Base-by-base conservation (phyloP, 2,888 invertebrate genomes). In the Gonocerus acuteangulatus region DNA sequence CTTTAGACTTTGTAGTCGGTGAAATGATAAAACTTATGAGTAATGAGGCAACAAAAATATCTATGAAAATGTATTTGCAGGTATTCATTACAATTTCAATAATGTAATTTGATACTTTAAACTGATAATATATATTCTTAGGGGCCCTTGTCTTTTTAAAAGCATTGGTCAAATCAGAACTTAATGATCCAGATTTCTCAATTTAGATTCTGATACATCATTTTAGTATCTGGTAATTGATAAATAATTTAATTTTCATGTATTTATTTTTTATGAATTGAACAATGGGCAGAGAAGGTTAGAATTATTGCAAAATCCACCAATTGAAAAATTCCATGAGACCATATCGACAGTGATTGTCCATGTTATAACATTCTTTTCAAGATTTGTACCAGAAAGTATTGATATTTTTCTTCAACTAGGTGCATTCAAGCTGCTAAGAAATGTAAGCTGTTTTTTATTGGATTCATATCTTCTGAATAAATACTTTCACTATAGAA, bases 281-380 rank as follows among this genome's bases (percentile, higher is more conserved):
- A 27, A 27, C 4, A 27, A 6, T 60, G 32, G 22, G 32, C 48
- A 74, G 73, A 70, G 71, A 60, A 65, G 72, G 22, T 51, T 74
- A 16, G 69, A 72, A 32, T 66, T 73, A 36, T 67, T 74, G 6
- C 48, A 69, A 18, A 66, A 66, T 45, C 69, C 70, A 2, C 67
- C 70, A 16, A 69, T 67, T 48, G 67, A 61, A 66, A 69, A 65
- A 49, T 68, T 62, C 67, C 61, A 54, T 59, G 67, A 64, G 39
- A 67, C 62, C 64, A 69, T 67, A 66, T 68, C 65, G 61, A 71
- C 22, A 67, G 71, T 73, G 56, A 67, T 74, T 3, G 64, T 70
- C 19, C 69, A 70, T 34, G 69, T 75, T 21, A 65, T 73, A 15
- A 70, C 70, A 18, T 75, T 73, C 67, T 66, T 72, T 4, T 67